A percentile compares a stretch with the other conserved stretches of the same genome.
phyloP scores from a whole-genome alignment of 2,113 vertebrate species.

The Alexandromys fortis region DNA sequence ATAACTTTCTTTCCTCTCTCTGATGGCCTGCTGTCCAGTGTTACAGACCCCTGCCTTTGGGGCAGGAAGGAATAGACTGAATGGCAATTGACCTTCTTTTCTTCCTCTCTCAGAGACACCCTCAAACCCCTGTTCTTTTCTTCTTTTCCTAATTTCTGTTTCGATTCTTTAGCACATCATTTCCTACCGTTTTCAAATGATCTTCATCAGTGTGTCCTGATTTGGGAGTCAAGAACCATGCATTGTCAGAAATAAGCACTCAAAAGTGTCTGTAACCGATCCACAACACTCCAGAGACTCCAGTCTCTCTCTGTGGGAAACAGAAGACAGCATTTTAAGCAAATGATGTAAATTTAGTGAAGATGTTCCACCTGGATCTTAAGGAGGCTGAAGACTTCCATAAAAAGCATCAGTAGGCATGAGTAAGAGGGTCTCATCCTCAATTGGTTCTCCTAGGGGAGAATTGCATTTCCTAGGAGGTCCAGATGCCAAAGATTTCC shows the following conservation, averaged over 20 bases:
- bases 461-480: background rate
- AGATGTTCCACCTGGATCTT: slow-evolving; percentile 3
- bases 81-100: background rate
- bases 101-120: background rate
- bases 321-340: background rate
- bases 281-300: background rate
- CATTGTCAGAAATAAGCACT: slow-evolving; percentile 7
- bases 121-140: background rate
- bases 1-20: background rate
- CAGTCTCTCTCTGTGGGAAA: background rate
- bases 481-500: background rate
- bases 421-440: slow-evolving; percentile 15
- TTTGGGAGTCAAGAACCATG: background rate
- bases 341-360: slow-evolving; percentile 39
- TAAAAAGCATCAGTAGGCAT: background rate
- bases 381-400: background rate
- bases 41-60: background rate
- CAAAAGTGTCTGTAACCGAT: background rate
- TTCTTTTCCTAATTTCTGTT: background rate
- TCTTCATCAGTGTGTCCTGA: slow-evolving; percentile 38
- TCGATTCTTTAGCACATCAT: background rate
- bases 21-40: background rate
- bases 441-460: background rate
- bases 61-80: background rate
- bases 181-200: background rate